These are phyloP conservation scores for Drosophila putrida DNA, from an alignment of 2,888 invertebrate genomes.

Conservation along the genomic window DNA sequence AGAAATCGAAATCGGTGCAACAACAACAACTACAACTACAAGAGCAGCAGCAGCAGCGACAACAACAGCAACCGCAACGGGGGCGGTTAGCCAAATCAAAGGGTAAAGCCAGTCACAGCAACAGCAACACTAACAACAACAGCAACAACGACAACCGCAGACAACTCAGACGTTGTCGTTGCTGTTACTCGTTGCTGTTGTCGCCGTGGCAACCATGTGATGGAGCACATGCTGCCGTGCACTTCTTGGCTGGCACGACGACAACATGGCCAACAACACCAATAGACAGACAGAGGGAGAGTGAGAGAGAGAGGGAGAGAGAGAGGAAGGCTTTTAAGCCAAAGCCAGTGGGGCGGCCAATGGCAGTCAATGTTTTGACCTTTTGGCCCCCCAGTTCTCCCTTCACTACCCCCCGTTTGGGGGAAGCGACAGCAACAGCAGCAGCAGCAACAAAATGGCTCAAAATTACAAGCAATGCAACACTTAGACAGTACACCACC, in stretches of 20 bases:
- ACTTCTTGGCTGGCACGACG: slow-evolving; percentile 71
- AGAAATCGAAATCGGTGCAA: slow-evolving; percentile 79
- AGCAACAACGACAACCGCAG: not conserved
- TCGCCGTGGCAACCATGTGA: slow-evolving; percentile 74
- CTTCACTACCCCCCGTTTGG: not conserved
- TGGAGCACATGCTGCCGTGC: slow-evolving; percentile 78
- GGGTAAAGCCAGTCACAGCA: slow-evolving; percentile 24
- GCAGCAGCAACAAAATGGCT: slow-evolving; percentile 60
- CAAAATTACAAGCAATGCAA: slow-evolving; percentile 71
- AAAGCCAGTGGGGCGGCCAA: slow-evolving; percentile 47
- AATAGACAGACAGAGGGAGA: not conserved
- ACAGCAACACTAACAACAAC: not conserved
- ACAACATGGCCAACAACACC: slow-evolving; percentile 55
- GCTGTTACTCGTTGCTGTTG: slow-evolving; percentile 22
- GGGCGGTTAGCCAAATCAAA: slow-evolving; percentile 54
- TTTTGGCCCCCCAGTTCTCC: not conserved
- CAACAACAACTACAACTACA: slow-evolving; percentile 45
- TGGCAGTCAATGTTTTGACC: slow-evolving; percentile 26
- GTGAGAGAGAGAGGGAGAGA: not conserved
- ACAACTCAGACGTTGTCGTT: slow-evolving; percentile 12
- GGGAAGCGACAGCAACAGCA: slow-evolving; percentile 23
- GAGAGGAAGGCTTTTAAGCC: not conserved
- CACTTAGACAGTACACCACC: slow-evolving; percentile 59
- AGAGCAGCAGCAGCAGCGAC: slow-evolving; percentile 14
- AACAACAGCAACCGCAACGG: slow-evolving; percentile 30